These are phyloP conservation scores for Platichthys stellatus DNA, from an alignment of 2,113 vertebrate species.

Conservation along the genomic window DNA sequence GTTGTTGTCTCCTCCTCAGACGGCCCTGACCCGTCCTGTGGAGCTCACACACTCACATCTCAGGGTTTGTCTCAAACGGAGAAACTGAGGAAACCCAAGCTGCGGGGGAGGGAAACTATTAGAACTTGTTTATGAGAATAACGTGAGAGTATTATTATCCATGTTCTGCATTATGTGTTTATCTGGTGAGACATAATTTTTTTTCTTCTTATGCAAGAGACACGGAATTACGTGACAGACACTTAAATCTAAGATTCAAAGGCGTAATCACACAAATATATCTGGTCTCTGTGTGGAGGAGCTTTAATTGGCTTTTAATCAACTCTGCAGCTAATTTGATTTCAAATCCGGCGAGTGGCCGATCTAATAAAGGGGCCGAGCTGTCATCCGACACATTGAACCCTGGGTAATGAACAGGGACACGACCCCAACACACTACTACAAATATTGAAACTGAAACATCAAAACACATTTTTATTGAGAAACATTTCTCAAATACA, in stretches of 20 bases:
- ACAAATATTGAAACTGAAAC: too few species aligned
- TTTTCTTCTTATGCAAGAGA: conserved; percentile 2
- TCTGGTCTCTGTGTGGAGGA: background rate
- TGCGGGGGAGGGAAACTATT: conserved; percentile 30
- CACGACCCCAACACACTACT: too few species aligned
- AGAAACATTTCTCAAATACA: too few species aligned
- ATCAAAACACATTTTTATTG: too few species aligned
- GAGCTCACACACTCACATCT: too few species aligned
- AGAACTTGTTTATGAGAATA: conserved; percentile 58
- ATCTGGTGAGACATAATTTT: conserved; percentile 14
- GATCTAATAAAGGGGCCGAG: background rate
- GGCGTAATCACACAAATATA: conserved; percentile 35
- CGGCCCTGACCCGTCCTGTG: too few species aligned
- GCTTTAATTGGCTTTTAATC: background rate
- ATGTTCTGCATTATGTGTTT: conserved; percentile 55
- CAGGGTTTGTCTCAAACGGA: background rate
- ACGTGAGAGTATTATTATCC: conserved; percentile 44
- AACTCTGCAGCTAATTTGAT: background rate
- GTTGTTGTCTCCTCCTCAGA: too few species aligned
- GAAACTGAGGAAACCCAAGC: conserved; percentile 7
- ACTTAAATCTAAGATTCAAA: conserved; percentile 15
- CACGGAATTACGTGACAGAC: background rate
- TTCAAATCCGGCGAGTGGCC: background rate
- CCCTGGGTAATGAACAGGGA: too few species aligned
- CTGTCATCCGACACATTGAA: too few species aligned